Evolutionary conservation across 2,113 vertebrate species (phyloP).

Genomic region (Nycticorax nycticorax): DNA sequence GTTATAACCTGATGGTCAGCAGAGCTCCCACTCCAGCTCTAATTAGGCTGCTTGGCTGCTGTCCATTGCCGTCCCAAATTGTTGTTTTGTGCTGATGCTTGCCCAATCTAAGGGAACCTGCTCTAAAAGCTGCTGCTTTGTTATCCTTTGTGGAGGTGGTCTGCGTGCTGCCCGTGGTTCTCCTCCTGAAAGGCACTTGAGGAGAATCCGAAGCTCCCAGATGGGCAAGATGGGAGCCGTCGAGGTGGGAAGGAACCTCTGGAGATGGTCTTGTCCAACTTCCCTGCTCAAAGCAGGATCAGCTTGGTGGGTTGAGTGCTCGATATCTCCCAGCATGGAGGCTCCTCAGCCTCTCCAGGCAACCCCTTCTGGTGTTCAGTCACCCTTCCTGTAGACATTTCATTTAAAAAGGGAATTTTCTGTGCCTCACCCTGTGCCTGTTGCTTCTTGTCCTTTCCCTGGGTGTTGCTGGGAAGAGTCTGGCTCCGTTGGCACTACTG

Average conservation of each 20-base stretch:
- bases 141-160: background rate
- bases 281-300: background rate
- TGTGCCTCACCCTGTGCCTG: background rate
- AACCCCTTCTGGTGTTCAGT: background rate
- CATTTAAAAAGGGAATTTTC: background rate
- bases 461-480: background rate
- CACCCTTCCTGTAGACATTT: background rate
- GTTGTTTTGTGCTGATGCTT: background rate
- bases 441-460: background rate
- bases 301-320: background rate
- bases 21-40: background rate
- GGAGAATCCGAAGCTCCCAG: background rate
- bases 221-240: background rate
- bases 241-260: background rate
- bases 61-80: background rate
- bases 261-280: background rate
- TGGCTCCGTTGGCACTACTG: background rate
- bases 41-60: background rate
- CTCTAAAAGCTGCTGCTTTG: background rate
- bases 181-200: background rate
- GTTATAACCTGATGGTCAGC: background rate
- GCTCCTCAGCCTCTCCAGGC: background rate
- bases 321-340: background rate
- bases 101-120: background rate
- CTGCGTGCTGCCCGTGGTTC: background rate